phyloP scores from a whole-genome alignment of 2,888 invertebrate species.

The Cylloceria caligata region DNA sequence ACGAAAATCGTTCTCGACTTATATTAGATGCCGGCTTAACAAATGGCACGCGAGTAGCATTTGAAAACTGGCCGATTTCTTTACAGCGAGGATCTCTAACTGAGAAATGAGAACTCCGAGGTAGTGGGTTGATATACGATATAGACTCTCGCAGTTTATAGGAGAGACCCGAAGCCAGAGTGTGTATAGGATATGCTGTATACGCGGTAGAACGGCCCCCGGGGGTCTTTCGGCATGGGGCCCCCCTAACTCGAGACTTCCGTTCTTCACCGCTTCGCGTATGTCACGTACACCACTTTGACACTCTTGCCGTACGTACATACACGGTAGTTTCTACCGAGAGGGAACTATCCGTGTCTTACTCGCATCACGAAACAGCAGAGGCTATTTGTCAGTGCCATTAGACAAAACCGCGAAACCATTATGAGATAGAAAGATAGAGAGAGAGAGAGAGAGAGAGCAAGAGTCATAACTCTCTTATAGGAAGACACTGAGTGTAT shows the following conservation, averaged over 20 bases:
- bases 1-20: conserved; percentile 50
- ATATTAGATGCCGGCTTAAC: conserved; percentile 32
- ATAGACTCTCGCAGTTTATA: conserved; percentile 10
- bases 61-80: conserved; percentile 30
- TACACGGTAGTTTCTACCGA: conserved; percentile 29
- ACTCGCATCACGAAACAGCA: conserved; percentile 60
- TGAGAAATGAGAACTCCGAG: conserved; percentile 27
- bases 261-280: conserved; percentile 73
- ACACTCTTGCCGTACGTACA: background rate
- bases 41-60: conserved; percentile 34
- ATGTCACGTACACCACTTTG: conserved; percentile 26
- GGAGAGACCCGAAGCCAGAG: background rate
- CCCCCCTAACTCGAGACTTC: conserved; percentile 74
- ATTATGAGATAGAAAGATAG: conserved; percentile 59
- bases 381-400: conserved; percentile 69
- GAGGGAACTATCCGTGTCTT: conserved; percentile 31
- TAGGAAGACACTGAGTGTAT: conserved; percentile 7
- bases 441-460: conserved; percentile 32
- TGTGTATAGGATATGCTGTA: conserved; percentile 2
- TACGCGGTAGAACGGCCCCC: conserved; percentile 68
- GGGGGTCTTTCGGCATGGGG: conserved; percentile 73
- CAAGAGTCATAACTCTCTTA: conserved; percentile 1
- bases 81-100: conserved; percentile 1
- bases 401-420: conserved; percentile 68
- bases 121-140: background rate